Base-by-base conservation (phyloP, 1,140 invertebrate species). In the Aphidius gifuensis region DNA sequence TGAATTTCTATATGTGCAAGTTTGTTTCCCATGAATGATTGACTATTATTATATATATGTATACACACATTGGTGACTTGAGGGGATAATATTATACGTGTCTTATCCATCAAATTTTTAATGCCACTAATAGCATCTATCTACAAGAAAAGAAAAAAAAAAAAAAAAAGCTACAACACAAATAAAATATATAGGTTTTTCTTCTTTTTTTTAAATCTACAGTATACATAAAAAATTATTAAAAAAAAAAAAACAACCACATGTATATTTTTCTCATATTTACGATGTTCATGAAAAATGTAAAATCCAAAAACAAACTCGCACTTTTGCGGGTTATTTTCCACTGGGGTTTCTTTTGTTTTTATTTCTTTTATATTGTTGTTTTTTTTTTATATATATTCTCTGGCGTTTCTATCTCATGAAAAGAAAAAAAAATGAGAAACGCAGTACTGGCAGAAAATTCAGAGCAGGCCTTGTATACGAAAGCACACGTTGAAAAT, bases 301-400 rank as follows among this genome's bases (percentile, higher is more conserved):
- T 38, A 55, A 55, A 62, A 62, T 62, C 54, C 46, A 39, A 55
- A 42, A 62, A 62, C 45, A 46, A 54, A 62, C 54, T 62, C 51
- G 45, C 50, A 45, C 60, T 61, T 61, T 61, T 46, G 44, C 54
- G 40, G 54, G 54, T 57, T 62, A 62, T 62, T 62, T 62, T 62
- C 54, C 45, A 40, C 40, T 42, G 50, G n/a, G 23, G 53, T 21
- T 38, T 46, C 50, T 48, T 62, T 62, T 49, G n/a, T 47, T 23
- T 58, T 49, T 38, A 11, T 58, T 58, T 49, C 38, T 5, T 43
- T 3, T 9, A 40, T 23, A 45, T 61, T 53, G 40, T 53, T 53
- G 3, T 6, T 6, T 3, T 48, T 42, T 16, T 23, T 43, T 11
- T 57, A 45, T 40, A 45, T n/a, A 45, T 46, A 8, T 46, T 7